Evolutionary conservation across 2,797 vertebrate species (phyloP), one percentile per base, ranked within the genome.

Genomic region (Ceryle rudis): DNA sequence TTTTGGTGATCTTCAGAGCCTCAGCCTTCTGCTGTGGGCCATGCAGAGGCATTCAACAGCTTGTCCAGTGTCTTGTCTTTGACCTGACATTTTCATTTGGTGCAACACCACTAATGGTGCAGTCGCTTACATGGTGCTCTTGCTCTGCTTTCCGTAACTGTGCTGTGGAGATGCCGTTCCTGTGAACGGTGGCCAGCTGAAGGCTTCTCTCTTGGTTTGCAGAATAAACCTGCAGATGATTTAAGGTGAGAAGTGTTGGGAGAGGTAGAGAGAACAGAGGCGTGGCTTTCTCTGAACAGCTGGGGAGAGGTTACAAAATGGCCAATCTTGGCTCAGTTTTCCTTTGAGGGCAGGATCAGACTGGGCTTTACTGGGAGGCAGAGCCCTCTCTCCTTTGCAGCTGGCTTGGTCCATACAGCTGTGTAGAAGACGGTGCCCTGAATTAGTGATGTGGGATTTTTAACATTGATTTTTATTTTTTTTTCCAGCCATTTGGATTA

Each of bases 51-150:
- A 62, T 16, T 13, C 37, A 39, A 29, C 7, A 31, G 35, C 35
- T 52, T 31, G 13, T 54, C 67, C 20, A 2, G 6, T 0, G 2
- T 58, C 31, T 51, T 0, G 2, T 58, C 31, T 51, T 31, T 33
- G 49, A 14, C 20, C 22, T 39, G 11, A 5, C 7, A 3, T 13
- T 86, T 37, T 14, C 20, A 17, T 51, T 11, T n/a, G 42, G 6
- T 37, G 52, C 41, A 33, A 8, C 33, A 15, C 26, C 4, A 0
- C 46, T 70, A 11, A 25, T 52, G 17, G 69, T 49, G 51, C 60
- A 49, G 52, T 9, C 41, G 14, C 46, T 47, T 19, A 5, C 28
- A 33, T 28, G 77, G 47, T 0, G 7, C 37, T 14, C 20, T 37
- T 42, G 35, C 47, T 84, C 21, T 73, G 33, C 33, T 60, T 39